Evolutionary conservation across 2,113 vertebrate species (phyloP), one percentile per base, ranked within the genome.

Genomic region (Gallinago undulata): DNA sequence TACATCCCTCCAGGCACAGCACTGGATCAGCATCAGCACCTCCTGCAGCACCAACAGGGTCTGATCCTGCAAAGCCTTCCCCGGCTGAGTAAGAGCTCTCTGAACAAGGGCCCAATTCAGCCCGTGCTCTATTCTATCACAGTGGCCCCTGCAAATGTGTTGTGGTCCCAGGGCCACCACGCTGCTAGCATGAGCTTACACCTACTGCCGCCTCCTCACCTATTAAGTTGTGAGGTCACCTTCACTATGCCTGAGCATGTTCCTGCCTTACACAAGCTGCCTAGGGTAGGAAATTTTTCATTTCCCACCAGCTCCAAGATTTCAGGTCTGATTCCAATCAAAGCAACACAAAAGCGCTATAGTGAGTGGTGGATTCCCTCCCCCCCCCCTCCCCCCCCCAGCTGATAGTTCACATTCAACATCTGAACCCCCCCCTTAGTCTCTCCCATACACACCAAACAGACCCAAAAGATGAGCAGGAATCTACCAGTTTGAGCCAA

Each of bases 151-250:
- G 8, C 8, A 18, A 53, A 11, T 1, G 3, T 15, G 4, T 24
- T 31, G 17, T 23, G 31, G 30, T 30, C 24, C 22, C 41, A 37
- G 73, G 37, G 62, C 51, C 62, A 72, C 31, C 37, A 35, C 1
- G 1, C 23, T 35, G 37, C 68, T 39, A 28, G 37, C 0, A 0
- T 28, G 31, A 78, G 33, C 18, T 66, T 39, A 27, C 13, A 35
- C 21, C 70, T 90, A 39, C 78, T 93, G 64, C 69, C 82, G 31
- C 64, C 56, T 74, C 56, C 73, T 95, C 41, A 77, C 59, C 60
- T 67, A 19, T n/a, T 70, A 13, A 50, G 25, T 7, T 55, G 35
- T 70, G 73, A n/a, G 25, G 63, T 75, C 53, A 11, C 6, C 81
- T 50, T 53, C 4, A 1, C 31, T 66, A 82, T 25, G 17, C 37